A percentile compares a stretch with the other conserved stretches of the same genome.
phyloP scores from a whole-genome alignment of 2,888 invertebrate genomes.

The Xiphydria camelus region DNA sequence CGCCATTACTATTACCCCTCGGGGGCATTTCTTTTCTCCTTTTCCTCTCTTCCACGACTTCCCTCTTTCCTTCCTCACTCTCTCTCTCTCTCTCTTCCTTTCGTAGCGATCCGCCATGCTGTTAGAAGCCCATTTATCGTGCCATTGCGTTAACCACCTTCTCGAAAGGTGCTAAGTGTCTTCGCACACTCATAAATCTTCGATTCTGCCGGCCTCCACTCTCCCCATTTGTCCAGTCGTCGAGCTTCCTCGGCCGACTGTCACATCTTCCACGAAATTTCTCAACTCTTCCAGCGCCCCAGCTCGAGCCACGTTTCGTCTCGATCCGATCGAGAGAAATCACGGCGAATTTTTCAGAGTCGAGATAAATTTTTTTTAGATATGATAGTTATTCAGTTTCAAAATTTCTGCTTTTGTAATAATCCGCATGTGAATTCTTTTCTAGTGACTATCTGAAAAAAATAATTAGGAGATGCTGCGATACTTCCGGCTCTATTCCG shows the following conservation, averaged over 20 bases:
- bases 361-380: too few relatives aligned
- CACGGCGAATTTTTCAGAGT: too few relatives aligned
- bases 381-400: too few relatives aligned
- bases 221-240: slow-evolving; percentile 7
- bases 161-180: slow-evolving; percentile 46
- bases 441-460: too few relatives aligned
- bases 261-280: slow-evolving; percentile 7
- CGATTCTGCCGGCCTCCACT: slow-evolving; percentile 17
- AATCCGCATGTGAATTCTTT: too few relatives aligned
- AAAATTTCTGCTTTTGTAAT: too few relatives aligned
- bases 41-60: background rate
- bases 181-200: slow-evolving; percentile 52
- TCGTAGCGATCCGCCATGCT: slow-evolving; percentile 34
- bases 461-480: too few relatives aligned
- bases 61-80: background rate
- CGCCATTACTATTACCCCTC: background rate
- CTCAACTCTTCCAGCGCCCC: too few relatives aligned
- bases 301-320: too few relatives aligned
- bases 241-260: background rate
- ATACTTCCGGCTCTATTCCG: too few relatives aligned
- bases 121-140: slow-evolving; percentile 49
- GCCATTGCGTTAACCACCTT: slow-evolving; percentile 46
- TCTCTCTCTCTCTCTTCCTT: background rate
- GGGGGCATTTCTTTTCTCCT: too few relatives aligned
- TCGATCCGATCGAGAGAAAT: too few relatives aligned